Evolutionary conservation across 2,797 vertebrate species (phyloP), one percentile per base, ranked within the genome.

Genomic region (Sebastes kiyomatsui): DNA sequence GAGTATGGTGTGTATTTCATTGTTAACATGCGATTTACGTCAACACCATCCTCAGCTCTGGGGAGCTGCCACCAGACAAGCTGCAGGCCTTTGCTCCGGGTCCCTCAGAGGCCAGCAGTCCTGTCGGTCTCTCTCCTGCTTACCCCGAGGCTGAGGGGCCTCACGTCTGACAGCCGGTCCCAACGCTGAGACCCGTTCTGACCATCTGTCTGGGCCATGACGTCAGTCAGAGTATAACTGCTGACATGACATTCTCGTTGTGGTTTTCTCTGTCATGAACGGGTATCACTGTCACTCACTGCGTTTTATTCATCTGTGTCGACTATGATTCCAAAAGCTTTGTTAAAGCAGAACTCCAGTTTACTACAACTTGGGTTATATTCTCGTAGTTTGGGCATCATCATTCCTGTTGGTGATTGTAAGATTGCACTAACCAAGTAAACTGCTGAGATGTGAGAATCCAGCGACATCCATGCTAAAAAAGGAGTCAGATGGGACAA

Each of bases 91-190:
- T 82, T 62, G 27, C 67, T 72, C 9, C 9, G 1, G 72, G 81
- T 69, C 71, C 72, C 71, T 25, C 13, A 54, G 68, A 72, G 70
- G 58, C 42, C 82, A 64, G 49, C 54, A 38, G 73, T 33, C 75
- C 69, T 83, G 75, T 82, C 75, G 58, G 56, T 76, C 71, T 81
- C 67, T 67, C 71, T 71, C 87, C 77, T 61, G 66, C 79, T 79
- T 69, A 22, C 56, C 65, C 56, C 1, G 12, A 67, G 75, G 86
- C 90, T 71, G 56, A 60, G 82, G 84, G 87, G 76, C 73, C 76
- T 85, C 67, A 30, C 1, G 61, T 80, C 84, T 89, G 91, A 93
- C 92, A 93, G 90, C 81, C 28, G 59, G 77, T 91, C 91, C 91
- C 92, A 84, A 61, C 0, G 59, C 92, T 78, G 70, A 79, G 90